Percentiles rank a stretch among this genome's conserved stretches.
phyloP scores from a whole-genome alignment of 2,888 invertebrate species.

The Caenorhabditis angaria region DNA sequence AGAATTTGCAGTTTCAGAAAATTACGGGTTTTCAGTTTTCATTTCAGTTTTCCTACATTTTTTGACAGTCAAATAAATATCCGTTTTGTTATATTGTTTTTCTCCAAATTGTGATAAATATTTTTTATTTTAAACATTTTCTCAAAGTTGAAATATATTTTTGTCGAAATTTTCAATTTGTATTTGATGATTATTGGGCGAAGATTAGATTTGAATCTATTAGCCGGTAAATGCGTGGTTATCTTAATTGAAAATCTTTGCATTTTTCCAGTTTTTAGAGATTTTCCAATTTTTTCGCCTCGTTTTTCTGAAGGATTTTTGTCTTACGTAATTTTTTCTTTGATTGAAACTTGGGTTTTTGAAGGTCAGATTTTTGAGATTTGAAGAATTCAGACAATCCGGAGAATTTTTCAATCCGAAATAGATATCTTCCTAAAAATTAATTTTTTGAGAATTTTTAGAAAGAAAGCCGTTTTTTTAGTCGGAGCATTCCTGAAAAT shows the following conservation, averaged over 20 bases:
- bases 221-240: background rate
- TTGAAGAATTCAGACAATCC: too few relatives aligned
- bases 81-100: background rate
- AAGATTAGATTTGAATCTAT: background rate
- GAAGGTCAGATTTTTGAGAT: too few relatives aligned
- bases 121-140: too few relatives aligned
- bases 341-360: too few relatives aligned
- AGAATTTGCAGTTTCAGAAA: background rate
- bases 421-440: too few relatives aligned
- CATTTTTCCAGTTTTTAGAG: background rate
- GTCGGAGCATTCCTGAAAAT: too few relatives aligned
- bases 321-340: background rate
- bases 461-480: too few relatives aligned
- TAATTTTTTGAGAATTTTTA: too few relatives aligned
- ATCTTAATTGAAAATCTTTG: background rate
- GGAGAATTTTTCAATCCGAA: too few relatives aligned
- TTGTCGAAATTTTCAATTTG: constrained; percentile 4
- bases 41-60: background rate
- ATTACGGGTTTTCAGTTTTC: background rate
- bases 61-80: background rate
- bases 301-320: background rate
- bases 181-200: background rate
- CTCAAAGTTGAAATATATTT: background rate
- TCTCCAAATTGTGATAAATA: background rate
- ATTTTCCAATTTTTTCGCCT: background rate